Base-by-base conservation (phyloP, 2,888 invertebrate species). In the Brachypalpus laphriformis region DNA sequence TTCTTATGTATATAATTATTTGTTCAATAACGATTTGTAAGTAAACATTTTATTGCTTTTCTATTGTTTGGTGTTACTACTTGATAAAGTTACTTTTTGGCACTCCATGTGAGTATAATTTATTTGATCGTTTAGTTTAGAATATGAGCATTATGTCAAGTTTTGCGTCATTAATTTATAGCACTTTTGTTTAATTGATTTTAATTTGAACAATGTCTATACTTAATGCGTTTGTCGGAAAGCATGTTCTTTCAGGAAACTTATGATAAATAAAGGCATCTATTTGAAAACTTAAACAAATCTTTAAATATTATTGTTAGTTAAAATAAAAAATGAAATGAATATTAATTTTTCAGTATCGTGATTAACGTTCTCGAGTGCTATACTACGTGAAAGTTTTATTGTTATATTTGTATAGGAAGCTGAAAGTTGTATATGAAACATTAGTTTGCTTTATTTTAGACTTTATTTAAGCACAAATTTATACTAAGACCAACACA, bases 11-110 rank as follows among this genome's bases (percentile, higher is more conserved):
- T 71, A 40, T 68, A 68, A 18, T 66, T 45, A 72, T 31, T 37
- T 42, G 54, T 42, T 22, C 28, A 51, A 49, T 22, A 77, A 77
- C 59, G 45, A 34, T 68, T 82, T 77, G 45, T 72, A 66, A 71
- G 65, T 66, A 61, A 78, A 82, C 63, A 78, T 59, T 72, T 72
- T 82, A 82, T 78, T 82, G 72, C 72, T 78, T 74, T 72, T 20
- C 47, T 82, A 47, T 82, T 77, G n/a, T 28, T 82, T 78, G 61
- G 59, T 78, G 72, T 72, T 82, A 31, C 78, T 78, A 77, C 45
- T 72, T 61, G 61, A 77, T 77, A 54, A 71, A 66, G 54, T 72
- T 77, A 56, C 22, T 57, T 66, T 56, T 66, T 72, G 51, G 59
- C 56, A 63, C 61, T 61, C 61, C 31, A 65, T 68, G 47, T 66